Percentiles rank a stretch among this genome's conserved stretches.
Conservation (phyloP, 2,888 invertebrate genomes). For the Pardosa pseudoannulata region DNA sequence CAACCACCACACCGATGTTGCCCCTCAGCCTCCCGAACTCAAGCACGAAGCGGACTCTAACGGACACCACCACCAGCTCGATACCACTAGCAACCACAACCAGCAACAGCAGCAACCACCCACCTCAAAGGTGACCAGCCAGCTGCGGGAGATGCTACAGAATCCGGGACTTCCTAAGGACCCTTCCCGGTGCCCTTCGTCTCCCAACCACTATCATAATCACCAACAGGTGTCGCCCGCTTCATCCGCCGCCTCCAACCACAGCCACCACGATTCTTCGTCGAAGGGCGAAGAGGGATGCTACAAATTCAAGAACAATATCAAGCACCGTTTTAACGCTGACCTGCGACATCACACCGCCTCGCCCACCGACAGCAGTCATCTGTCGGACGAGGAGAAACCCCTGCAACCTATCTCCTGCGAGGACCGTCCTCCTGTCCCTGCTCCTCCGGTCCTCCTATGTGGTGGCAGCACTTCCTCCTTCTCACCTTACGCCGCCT, state of each 20-base stretch:
- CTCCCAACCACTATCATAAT: constrained; percentile 22
- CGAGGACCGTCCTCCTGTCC: constrained; percentile 8
- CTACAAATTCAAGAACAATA: constrained; percentile 96
- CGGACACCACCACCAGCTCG: constrained; percentile 9
- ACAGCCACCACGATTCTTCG: not conserved
- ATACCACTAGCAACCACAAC: not conserved
- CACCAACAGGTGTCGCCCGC: constrained; percentile 20
- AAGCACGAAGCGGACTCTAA: constrained; percentile 49
- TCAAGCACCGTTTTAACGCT: constrained; percentile 88
- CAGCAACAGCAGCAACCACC: too few species aligned
- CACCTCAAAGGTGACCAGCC: constrained; percentile 65
- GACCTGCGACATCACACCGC: constrained; percentile 74
- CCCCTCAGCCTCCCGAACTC: constrained; percentile 20
- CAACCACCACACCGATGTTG: not conserved
- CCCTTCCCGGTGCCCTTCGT: not conserved
- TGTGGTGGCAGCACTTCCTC: constrained; percentile 30
- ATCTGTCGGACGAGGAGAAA: constrained; percentile 58
- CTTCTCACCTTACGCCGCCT: constrained; percentile 46
- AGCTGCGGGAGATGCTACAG: constrained; percentile 74
- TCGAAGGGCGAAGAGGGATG: constrained; percentile 73
- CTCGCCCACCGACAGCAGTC: constrained; percentile 49
- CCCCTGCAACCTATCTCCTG: not conserved
- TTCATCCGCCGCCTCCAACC: not conserved
- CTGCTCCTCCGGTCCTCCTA: not conserved
- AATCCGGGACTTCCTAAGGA: constrained; percentile 69